phyloP scores from a whole-genome alignment of 2,888 invertebrate genomes.

The Cybosia mesomella region DNA sequence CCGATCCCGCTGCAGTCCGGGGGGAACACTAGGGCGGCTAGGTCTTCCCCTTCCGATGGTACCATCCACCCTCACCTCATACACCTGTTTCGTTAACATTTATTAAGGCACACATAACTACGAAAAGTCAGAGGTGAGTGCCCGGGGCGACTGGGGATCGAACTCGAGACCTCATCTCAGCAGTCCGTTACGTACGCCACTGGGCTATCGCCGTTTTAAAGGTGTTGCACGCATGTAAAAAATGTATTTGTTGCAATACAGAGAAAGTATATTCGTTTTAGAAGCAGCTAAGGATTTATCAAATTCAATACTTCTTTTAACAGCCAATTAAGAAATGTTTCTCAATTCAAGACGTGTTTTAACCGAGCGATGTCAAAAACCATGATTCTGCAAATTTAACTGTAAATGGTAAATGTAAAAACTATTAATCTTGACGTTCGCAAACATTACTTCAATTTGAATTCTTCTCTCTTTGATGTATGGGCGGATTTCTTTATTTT shows the following conservation, averaged over 20 bases:
- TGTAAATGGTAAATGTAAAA: neutral
- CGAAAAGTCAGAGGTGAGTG: too few relatives aligned
- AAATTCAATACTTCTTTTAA: neutral
- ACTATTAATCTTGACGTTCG: neutral
- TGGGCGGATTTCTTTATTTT: neutral
- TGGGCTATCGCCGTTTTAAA: too few relatives aligned
- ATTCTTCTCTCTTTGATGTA: neutral
- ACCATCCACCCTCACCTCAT: too few relatives aligned
- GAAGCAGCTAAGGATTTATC: neutral
- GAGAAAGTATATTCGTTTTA: neutral
- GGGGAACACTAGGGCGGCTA: too few relatives aligned
- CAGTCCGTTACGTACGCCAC: too few relatives aligned
- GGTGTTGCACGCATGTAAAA: too few relatives aligned
- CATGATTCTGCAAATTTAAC: neutral
- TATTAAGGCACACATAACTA: too few relatives aligned
- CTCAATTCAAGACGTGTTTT: neutral
- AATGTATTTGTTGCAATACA: neutral
- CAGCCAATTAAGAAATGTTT: neutral
- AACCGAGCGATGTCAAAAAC: neutral
- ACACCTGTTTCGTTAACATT: too few relatives aligned
- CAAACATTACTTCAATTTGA: neutral
- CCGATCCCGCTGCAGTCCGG: too few relatives aligned
- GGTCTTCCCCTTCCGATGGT: too few relatives aligned
- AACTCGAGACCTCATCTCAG: too few relatives aligned
- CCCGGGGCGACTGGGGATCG: too few relatives aligned